A percentile compares a stretch with the other conserved stretches of the same genome.
phyloP scores from a whole-genome alignment of 2,888 invertebrate species.

The Standfussiana lucernea region DNA sequence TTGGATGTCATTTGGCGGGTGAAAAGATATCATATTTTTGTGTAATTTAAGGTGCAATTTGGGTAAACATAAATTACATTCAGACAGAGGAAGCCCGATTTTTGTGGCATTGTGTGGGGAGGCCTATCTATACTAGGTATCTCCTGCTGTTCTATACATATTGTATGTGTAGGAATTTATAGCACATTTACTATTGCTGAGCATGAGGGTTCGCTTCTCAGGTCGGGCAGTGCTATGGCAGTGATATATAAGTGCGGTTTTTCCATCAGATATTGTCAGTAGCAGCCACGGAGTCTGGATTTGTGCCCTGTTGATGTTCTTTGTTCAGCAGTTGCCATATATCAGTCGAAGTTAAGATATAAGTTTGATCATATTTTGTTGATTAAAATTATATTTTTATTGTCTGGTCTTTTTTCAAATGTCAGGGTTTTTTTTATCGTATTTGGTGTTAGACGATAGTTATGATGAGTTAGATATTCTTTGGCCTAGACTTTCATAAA shows the following conservation, averaged over 20 bases:
- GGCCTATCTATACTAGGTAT: not conserved
- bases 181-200: not conserved
- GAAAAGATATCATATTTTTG: not conserved
- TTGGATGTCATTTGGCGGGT: constrained; percentile 32
- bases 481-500: constrained; percentile 27
- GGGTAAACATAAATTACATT: not conserved
- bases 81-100: not conserved
- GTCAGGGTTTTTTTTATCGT: constrained; percentile 43
- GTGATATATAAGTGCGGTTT: not conserved
- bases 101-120: not conserved
- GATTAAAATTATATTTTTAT: not conserved
- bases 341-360: not conserved
- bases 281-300: not conserved
- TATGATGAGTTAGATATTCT: constrained; percentile 13
- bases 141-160: not conserved
- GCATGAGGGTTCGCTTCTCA: not conserved
- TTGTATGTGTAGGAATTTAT: not conserved
- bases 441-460: constrained; percentile 1
- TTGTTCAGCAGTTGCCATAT: not conserved
- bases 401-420: constrained; percentile 35
- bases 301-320: not conserved
- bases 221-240: not conserved
- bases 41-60: not conserved
- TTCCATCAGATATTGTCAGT: not conserved
- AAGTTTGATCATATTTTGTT: not conserved